A percentile compares a stretch with the other conserved stretches of the same genome.
phyloP scores from a whole-genome alignment of 2,797 vertebrate genomes.

The Darevskia nairensis region DNA sequence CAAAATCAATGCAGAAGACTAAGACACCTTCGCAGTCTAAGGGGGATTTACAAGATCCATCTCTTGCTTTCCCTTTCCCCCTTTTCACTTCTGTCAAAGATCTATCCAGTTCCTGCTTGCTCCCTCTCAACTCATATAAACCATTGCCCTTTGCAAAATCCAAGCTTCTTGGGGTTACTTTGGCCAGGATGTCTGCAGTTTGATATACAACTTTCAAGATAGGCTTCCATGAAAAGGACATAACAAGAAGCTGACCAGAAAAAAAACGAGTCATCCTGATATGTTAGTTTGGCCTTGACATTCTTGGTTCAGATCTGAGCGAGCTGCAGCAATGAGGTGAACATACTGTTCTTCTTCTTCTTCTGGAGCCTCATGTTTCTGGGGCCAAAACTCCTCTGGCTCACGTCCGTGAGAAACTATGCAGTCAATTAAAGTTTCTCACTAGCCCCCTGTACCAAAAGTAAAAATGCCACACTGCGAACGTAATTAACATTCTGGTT shows the following conservation, averaged over 20 bases:
- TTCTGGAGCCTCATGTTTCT: constrained; percentile 43
- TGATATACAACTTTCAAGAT: constrained; percentile 58
- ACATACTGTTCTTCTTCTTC: constrained; percentile 60
- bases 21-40: constrained; percentile 45
- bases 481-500: background rate
- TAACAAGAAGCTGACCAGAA: constrained; percentile 51
- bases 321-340: constrained; percentile 58
- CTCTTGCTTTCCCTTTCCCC: constrained; percentile 24
- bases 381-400: constrained; percentile 31
- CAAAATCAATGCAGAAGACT: constrained; percentile 59
- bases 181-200: constrained; percentile 29
- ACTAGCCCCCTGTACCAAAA: background rate
- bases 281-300: constrained; percentile 48
- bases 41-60: constrained; percentile 42
- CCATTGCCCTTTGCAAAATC: background rate
- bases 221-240: constrained; percentile 55
- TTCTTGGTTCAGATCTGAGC: constrained; percentile 29
- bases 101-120: constrained; percentile 47
- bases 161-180: constrained; percentile 26
- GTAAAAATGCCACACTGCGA: constrained; percentile 6
- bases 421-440: background rate
- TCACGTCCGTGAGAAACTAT: background rate
- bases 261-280: constrained; percentile 64
- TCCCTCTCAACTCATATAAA: constrained; percentile 51
- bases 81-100: constrained; percentile 44